These are phyloP conservation scores for Nerophis ophidion DNA, from an alignment of 2,113 vertebrate species.

Conservation along the genomic window DNA sequence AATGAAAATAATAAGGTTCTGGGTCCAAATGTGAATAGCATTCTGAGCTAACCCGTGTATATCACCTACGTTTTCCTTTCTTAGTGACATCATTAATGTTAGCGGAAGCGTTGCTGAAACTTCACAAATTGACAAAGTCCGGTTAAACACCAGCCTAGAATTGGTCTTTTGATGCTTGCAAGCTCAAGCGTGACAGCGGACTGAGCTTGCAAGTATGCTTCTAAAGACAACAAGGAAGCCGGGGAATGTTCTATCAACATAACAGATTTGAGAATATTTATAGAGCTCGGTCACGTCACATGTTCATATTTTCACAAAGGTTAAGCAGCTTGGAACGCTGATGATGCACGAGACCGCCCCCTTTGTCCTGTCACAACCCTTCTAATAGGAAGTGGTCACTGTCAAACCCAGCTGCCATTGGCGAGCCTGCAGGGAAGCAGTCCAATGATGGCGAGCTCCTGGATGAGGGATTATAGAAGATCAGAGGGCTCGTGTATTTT, in stretches of 20 bases:
- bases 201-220: conserved; percentile 1
- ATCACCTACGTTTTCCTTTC: too few relatives aligned
- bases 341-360: neutral
- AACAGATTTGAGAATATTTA: neutral
- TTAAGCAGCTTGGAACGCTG: neutral
- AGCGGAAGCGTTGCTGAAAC: too few relatives aligned
- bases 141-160: too few relatives aligned
- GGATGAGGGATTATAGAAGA: conserved; percentile 48
- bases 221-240: conserved; percentile 8
- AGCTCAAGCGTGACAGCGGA: too few relatives aligned
- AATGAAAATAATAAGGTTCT: too few relatives aligned
- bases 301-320: conserved; percentile 2
- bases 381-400: conserved; percentile 29
- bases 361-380: conserved; percentile 16
- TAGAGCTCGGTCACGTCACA: neutral
- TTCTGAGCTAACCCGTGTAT: too few relatives aligned
- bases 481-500: conserved; percentile 45
- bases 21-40: too few relatives aligned
- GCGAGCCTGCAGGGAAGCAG: conserved; percentile 21
- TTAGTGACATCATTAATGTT: too few relatives aligned
- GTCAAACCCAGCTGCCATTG: conserved; percentile 29
- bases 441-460: conserved; percentile 48
- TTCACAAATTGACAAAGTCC: too few relatives aligned
- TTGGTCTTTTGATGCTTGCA: too few relatives aligned
- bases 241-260: neutral